A percentile compares a stretch with the other conserved stretches of the same genome.
phyloP scores from a whole-genome alignment of 2,888 invertebrate species.

The Tillus elongatus region DNA sequence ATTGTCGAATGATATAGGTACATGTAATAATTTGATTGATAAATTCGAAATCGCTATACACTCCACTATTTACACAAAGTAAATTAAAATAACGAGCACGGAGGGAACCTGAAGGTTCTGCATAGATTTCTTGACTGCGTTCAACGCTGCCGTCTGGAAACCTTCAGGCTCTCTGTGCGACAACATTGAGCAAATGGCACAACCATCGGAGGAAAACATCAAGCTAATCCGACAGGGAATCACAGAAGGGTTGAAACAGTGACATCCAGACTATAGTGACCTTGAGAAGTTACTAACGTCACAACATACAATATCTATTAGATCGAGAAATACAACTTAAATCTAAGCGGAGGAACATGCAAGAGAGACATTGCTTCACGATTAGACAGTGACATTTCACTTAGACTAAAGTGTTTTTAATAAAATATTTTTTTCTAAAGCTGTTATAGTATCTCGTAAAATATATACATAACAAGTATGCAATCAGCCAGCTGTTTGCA shows the following conservation, averaged over 20 bases:
- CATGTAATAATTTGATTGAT: slow-evolving; percentile 25
- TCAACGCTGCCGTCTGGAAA: slow-evolving; percentile 10
- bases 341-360: too few relatives aligned
- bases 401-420: too few relatives aligned
- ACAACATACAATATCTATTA: too few relatives aligned
- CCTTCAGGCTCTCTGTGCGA: slow-evolving; percentile 15
- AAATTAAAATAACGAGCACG: slow-evolving; percentile 4
- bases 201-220: slow-evolving; percentile 36
- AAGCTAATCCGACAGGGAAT: slow-evolving; percentile 33
- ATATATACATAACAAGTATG: too few relatives aligned
- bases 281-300: too few relatives aligned
- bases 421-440: too few relatives aligned
- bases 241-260: slow-evolving; percentile 34
- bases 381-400: too few relatives aligned
- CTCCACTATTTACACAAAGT: slow-evolving; percentile 18
- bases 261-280: slow-evolving; percentile 26
- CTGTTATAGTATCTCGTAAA: too few relatives aligned
- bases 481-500: too few relatives aligned
- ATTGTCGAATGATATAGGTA: slow-evolving; percentile 36
- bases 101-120: slow-evolving; percentile 12
- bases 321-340: too few relatives aligned
- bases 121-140: too few relatives aligned
- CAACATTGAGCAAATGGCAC: slow-evolving; percentile 38
- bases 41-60: slow-evolving; percentile 24
- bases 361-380: too few relatives aligned